A percentile compares a stretch with the other conserved stretches of the same genome.
These are phyloP conservation scores for Nanorana parkeri DNA, from an alignment of 2,113 vertebrate genomes.

Conservation along the genomic window DNA sequence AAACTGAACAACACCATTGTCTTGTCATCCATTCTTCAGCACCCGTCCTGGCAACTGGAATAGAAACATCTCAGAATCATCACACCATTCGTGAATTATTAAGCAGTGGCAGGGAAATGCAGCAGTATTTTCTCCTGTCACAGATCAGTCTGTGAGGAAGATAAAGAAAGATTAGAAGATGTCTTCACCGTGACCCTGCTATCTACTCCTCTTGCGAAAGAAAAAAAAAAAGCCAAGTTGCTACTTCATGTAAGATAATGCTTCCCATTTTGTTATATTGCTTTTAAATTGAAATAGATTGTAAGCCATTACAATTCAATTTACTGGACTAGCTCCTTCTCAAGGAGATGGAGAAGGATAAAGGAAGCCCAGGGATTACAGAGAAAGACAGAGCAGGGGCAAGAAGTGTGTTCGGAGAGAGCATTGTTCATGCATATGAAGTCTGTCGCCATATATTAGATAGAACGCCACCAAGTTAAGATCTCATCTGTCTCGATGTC, in stretches of 20 bases:
- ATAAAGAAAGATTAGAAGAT: constrained; percentile 43
- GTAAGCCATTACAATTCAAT: constrained; percentile 54
- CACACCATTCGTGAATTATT: not conserved
- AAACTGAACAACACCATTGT: no score
- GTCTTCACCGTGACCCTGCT: constrained; percentile 32
- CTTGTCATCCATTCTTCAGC: not conserved
- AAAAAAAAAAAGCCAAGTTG: constrained; percentile 34
- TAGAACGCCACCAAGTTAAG: not conserved
- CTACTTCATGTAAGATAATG: constrained; percentile 50
- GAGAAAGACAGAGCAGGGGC: not conserved
- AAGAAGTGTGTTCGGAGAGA: not conserved
- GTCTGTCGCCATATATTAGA: not conserved
- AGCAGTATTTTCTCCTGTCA: constrained; percentile 31
- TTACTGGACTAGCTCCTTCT: constrained; percentile 49
- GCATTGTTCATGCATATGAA: constrained; percentile 4
- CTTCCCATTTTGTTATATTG: constrained; percentile 54
- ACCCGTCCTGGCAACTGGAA: not conserved
- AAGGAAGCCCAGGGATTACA: constrained; percentile 10
- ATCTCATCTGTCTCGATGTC: not conserved
- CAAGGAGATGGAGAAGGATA: constrained; percentile 50
- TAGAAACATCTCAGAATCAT: not conserved
- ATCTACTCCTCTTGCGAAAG: constrained; percentile 19
- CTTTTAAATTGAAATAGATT: constrained; percentile 56
- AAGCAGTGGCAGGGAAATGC: not conserved
- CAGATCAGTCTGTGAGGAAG: constrained; percentile 13